Evolutionary conservation across 2,113 vertebrate genomes (phyloP).

Genomic region (Hiodon tergisus): DNA sequence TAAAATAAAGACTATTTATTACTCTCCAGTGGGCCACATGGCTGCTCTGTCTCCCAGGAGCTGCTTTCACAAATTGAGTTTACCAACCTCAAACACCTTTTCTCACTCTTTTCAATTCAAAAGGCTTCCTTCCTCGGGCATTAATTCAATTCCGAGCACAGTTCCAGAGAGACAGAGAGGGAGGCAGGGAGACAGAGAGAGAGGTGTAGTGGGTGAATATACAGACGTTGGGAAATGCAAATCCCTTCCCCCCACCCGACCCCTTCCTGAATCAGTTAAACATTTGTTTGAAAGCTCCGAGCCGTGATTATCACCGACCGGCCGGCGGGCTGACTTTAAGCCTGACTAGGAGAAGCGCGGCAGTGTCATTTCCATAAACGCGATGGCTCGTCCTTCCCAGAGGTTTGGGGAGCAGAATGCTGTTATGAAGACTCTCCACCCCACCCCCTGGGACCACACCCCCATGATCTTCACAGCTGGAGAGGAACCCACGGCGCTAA

Average conservation of each 20-base stretch:
- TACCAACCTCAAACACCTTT: constrained; percentile 26
- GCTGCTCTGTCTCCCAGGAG: constrained; percentile 40
- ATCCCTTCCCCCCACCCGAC: background rate
- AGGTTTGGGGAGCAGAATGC: no score
- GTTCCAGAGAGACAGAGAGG: background rate
- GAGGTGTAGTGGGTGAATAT: background rate
- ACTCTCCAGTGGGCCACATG: constrained; percentile 30
- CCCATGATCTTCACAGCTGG: no score
- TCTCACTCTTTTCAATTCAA: background rate
- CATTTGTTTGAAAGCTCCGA: background rate
- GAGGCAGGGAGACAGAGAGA: background rate
- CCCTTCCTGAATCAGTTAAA: background rate
- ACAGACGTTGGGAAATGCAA: background rate
- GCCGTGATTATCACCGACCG: background rate
- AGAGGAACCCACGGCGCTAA: no score
- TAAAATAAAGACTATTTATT: constrained; percentile 62
- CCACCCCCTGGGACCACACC: no score
- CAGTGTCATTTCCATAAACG: background rate
- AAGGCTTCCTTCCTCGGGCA: background rate
- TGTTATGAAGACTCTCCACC: no score
- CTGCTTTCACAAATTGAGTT: constrained; percentile 41
- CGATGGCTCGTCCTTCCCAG: no score
- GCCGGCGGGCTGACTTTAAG: constrained; percentile 4
- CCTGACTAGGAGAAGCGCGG: background rate
- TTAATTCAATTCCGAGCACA: background rate